Percentiles rank a stretch among this genome's conserved stretches.
These are phyloP conservation scores for Ryuthela nishihirai DNA, from an alignment of 2,888 invertebrate species.

Conservation along the genomic window DNA sequence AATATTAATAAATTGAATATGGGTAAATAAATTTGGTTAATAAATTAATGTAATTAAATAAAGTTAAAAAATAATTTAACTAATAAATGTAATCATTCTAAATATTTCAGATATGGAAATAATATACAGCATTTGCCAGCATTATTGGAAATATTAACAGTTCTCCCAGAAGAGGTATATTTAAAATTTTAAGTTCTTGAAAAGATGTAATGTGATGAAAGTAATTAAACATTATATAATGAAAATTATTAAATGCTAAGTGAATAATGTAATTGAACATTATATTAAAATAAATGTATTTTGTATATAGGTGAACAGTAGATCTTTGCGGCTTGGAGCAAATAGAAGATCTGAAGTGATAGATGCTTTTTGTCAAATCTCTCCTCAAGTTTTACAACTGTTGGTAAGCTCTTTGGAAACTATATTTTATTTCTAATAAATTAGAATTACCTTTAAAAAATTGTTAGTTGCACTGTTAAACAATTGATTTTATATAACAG, in stretches of 20 bases:
- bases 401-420: slow-evolving; percentile 55
- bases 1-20: not conserved
- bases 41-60: too few species aligned
- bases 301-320: slow-evolving; percentile 50
- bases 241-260: not conserved
- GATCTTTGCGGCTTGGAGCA: slow-evolving; percentile 66
- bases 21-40: not conserved
- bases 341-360: slow-evolving; percentile 83
- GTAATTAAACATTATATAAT: not conserved
- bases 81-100: not conserved
- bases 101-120: slow-evolving; percentile 48
- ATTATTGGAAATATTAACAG: slow-evolving; percentile 84
- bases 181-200: not conserved
- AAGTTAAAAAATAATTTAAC: not conserved
- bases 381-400: slow-evolving; percentile 72
- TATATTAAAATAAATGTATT: not conserved
- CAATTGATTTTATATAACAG: not conserved
- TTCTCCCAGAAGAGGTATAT: slow-evolving; percentile 90
- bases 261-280: not conserved
- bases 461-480: not conserved
- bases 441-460: not conserved
- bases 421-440: not conserved
- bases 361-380: slow-evolving; percentile 69
- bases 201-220: not conserved
- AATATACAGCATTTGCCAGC: slow-evolving; percentile 63